These are phyloP conservation scores for Cydia splendana DNA, from an alignment of 1,140 invertebrate genomes.

Conservation along the genomic window DNA sequence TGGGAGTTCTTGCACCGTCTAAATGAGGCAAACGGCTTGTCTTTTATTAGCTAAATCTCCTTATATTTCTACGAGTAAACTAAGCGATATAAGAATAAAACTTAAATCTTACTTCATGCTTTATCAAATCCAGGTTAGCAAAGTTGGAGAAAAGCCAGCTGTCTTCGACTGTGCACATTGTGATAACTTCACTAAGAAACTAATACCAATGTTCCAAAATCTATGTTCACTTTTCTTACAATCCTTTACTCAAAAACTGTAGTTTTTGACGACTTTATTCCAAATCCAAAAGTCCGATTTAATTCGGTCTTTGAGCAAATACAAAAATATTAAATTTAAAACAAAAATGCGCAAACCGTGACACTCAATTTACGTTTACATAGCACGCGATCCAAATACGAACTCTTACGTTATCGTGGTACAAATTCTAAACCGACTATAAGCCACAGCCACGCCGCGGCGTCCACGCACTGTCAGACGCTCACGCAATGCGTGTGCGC, in stretches of 20 bases:
- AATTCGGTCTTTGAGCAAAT: not conserved
- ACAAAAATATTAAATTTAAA: not conserved
- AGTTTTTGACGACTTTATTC: not conserved
- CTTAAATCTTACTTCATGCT: not conserved
- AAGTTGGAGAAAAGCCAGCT: slow-evolving; percentile 49
- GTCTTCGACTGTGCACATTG: slow-evolving; percentile 47
- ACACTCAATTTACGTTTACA: not conserved
- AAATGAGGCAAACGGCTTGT: too few relatives aligned
- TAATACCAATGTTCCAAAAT: slow-evolving; percentile 25
- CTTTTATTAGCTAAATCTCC: too few relatives aligned
- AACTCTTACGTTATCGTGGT: slow-evolving; percentile 2
- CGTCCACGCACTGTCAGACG: slow-evolving; percentile 55
- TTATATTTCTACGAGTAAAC: not conserved
- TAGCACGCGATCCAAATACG: not conserved
- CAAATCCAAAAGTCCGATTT: not conserved
- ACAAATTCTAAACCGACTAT: slow-evolving; percentile 7
- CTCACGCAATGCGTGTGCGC: slow-evolving; percentile 69
- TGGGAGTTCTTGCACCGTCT: too few relatives aligned
- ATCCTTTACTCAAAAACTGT: not conserved
- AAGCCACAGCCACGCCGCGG: slow-evolving; percentile 31
- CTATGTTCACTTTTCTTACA: not conserved
- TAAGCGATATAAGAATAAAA: not conserved
- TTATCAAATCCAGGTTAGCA: slow-evolving; percentile 42
- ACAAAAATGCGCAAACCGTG: not conserved
- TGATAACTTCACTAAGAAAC: slow-evolving; percentile 39